Evolutionary conservation across 1,140 invertebrate genomes (phyloP).

Genomic region (Drosophila arizonae): DNA sequence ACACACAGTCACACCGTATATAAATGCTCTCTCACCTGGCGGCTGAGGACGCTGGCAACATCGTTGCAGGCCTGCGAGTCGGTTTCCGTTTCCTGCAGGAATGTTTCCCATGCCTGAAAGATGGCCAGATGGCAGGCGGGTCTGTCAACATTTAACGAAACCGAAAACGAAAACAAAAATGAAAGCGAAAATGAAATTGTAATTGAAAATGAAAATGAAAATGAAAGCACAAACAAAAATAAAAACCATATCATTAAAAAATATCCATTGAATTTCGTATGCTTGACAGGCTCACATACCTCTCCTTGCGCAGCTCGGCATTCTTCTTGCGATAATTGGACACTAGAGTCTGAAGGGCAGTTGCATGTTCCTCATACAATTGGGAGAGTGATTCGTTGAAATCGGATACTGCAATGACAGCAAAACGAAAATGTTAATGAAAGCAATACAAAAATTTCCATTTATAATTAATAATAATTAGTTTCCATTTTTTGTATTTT

Average conservation of each 20-base stretch:
- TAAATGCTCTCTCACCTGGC: conserved; percentile 84
- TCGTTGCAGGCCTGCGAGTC: conserved; percentile 95
- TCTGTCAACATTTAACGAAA: conserved; percentile 83
- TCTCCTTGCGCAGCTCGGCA: conserved; percentile 93
- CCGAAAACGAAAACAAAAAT: conserved; percentile 7
- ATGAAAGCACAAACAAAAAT: too few species aligned
- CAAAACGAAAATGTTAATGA: background rate
- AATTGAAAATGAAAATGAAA: background rate
- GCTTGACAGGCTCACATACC: conserved; percentile 84
- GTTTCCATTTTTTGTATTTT: too few species aligned
- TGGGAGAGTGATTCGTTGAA: conserved; percentile 96
- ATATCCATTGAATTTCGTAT: background rate
- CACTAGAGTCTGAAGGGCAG: conserved; percentile 94
- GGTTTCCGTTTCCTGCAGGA: conserved; percentile 95
- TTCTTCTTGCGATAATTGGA: conserved; percentile 94
- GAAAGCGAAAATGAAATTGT: background rate
- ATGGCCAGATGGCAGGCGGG: conserved; percentile 91
- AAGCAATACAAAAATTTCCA: background rate
- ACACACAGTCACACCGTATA: background rate
- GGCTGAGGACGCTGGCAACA: conserved; percentile 91
- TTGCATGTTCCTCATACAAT: conserved; percentile 95
- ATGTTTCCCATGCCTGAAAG: conserved; percentile 95
- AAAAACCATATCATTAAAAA: conserved; percentile 7
- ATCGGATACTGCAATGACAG: conserved; percentile 92
- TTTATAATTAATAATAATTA: too few species aligned